Evolutionary conservation across 2,113 vertebrate species (phyloP).

Genomic region (Nesospiza acunhae): DNA sequence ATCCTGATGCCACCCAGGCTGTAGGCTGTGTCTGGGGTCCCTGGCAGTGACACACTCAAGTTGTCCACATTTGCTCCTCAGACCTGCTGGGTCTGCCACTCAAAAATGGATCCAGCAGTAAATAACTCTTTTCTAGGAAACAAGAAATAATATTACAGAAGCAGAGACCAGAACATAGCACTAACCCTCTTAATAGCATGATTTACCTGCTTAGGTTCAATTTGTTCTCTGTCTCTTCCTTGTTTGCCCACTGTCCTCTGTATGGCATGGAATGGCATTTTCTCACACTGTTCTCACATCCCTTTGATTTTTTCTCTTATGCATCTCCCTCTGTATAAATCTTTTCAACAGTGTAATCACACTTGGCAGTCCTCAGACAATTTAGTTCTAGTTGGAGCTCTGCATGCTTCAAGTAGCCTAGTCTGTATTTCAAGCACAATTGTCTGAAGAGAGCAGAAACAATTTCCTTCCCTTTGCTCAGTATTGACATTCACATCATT

Average conservation of each 20-base stretch:
- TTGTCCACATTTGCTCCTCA: fast-evolving
- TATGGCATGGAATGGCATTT: neutral
- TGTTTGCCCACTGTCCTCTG: neutral
- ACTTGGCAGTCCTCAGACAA: neutral
- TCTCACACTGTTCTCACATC: neutral
- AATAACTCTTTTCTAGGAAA: neutral
- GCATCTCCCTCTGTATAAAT: neutral
- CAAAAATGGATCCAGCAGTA: neutral
- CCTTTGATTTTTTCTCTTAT: neutral
- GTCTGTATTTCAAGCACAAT: neutral
- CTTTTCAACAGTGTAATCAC: neutral
- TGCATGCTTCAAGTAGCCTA: neutral
- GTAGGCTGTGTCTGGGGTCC: neutral
- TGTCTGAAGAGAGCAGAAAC: neutral
- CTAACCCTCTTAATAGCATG: fast-evolving
- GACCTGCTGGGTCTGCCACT: neutral
- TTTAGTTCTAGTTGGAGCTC: neutral
- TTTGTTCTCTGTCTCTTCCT: neutral
- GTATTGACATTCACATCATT: neutral
- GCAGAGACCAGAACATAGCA: fast-evolving
- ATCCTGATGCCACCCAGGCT: neutral
- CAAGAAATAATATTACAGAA: neutral
- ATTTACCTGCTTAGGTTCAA: neutral
- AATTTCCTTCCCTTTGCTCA: neutral
- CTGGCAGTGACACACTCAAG: neutral